phyloP scores from a whole-genome alignment of 2,888 invertebrate species.

The Pteria penguin region DNA sequence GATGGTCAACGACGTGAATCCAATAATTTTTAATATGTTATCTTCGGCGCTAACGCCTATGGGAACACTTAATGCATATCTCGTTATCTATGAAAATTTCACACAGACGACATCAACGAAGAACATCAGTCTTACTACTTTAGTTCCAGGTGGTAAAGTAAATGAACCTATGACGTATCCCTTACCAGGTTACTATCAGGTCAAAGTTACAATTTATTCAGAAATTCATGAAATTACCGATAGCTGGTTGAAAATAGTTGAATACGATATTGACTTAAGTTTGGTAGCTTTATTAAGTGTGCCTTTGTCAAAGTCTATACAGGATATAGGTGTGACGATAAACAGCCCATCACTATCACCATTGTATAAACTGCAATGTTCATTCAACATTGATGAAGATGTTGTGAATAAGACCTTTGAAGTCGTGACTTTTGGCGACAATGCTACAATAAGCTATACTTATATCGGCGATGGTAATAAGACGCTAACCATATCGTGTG shows the following conservation, averaged over 20 bases:
- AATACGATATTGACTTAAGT: slow-evolving; percentile 20
- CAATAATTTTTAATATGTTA: slow-evolving; percentile 12
- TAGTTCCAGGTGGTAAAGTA: slow-evolving; percentile 1
- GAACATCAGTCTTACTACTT: background rate
- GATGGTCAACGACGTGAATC: background rate
- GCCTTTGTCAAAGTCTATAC: slow-evolving; percentile 19
- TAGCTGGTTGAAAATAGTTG: slow-evolving; percentile 25
- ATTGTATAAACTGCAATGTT: slow-evolving; percentile 32
- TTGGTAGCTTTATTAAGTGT: slow-evolving; percentile 11
- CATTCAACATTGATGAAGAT: slow-evolving; percentile 25
- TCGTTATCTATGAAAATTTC: background rate
- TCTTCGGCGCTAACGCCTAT: slow-evolving; percentile 20
- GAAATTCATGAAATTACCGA: slow-evolving; percentile 23
- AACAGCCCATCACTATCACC: slow-evolving; percentile 19
- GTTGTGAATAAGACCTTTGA: background rate
- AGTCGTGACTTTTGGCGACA: background rate
- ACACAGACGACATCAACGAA: background rate
- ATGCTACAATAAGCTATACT: slow-evolving; percentile 16
- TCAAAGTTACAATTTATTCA: slow-evolving; percentile 24
- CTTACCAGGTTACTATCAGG: slow-evolving; percentile 4
- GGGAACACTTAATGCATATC: slow-evolving; percentile 27
- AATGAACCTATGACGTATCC: background rate
- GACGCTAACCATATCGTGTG: slow-evolving; percentile 23
- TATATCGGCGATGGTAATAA: slow-evolving; percentile 28
- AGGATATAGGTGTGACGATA: slow-evolving; percentile 28